Base-by-base conservation (phyloP, 2,888 invertebrate species). In the Sinotaia quadrata region DNA sequence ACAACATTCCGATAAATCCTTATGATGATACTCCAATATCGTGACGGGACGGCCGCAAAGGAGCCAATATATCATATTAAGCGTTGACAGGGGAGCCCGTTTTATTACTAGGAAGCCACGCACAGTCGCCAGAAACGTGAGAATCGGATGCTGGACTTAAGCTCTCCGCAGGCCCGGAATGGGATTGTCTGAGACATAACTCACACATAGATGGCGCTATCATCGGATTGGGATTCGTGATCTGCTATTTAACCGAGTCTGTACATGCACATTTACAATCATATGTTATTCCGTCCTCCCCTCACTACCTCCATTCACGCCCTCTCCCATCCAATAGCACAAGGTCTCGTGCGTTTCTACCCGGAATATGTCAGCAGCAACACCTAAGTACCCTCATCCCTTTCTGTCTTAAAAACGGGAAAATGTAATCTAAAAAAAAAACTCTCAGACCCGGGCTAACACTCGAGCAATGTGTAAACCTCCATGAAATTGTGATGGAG, bases 1-100 rank as follows among this genome's bases (percentile, higher is more conserved):
- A 71, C 71, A 58, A 67, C 51, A 58, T 67, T 49, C 58, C 71
- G 61, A 71, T 71, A 71, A 71, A 71, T 69, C 65, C 65, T 60
- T 65, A 69, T 69, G 69, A 69, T 69, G 37, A 66, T 69, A 57
- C 63, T 52, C 58, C 24, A 47, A 31, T 24, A 12, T 24, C 52
- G 31, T 37, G 36, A 37, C 36, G 15, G 12, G 41, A 33, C 63
- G 21, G 21, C 44, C 21, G 21, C 24, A 24, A 1, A 8, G 56
- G 44, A 52, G 29, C 37, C 65, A 10, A 65, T 65, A 65, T 29
- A 65, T 65, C 65, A 65, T 65, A 65, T 65, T 65, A 65, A 52
- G 37, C 56, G 41, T 31, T 65, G 65, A 65, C 65, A 36, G 21
- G 33, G n/a, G 33, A 56, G 54, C 29, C 33, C 21, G 34, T 36